Evolutionary conservation across 2,113 vertebrate genomes (phyloP).

Genomic region (Progne subis): DNA sequence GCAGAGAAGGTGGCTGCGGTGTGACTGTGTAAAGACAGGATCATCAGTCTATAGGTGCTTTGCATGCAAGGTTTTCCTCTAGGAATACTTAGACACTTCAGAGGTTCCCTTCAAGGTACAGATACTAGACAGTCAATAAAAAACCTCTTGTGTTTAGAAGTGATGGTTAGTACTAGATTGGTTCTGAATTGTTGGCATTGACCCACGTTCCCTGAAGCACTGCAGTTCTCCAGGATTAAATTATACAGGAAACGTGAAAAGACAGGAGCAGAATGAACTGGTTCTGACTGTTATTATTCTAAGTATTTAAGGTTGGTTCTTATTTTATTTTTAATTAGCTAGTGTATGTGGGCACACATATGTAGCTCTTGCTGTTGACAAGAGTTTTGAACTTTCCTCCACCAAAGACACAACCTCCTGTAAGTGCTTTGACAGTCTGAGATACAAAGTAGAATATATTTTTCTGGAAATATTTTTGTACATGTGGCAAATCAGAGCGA

Average conservation of each 20-base stretch:
- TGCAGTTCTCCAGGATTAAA: neutral
- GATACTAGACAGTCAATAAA: neutral
- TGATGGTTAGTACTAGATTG: neutral
- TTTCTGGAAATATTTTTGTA: neutral
- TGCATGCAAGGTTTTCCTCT: neutral
- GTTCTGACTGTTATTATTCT: neutral
- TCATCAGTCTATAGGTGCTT: neutral
- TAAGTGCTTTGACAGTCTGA: neutral
- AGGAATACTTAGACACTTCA: neutral
- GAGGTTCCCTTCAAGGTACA: neutral
- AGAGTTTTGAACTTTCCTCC: neutral
- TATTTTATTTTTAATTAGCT: neutral
- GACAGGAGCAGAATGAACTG: neutral
- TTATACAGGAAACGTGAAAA: neutral
- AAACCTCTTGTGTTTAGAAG: neutral
- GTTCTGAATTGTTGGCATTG: neutral
- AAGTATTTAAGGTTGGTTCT: neutral
- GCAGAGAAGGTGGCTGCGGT: accelerated
- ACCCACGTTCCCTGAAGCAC: neutral
- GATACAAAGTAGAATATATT: neutral
- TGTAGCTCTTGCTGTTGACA: neutral
- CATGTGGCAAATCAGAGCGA: neutral
- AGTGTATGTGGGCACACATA: neutral
- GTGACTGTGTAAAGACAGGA: neutral
- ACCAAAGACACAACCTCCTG: neutral